phyloP scores from a whole-genome alignment of 2,888 invertebrate species.

The Lasiommata megera region DNA sequence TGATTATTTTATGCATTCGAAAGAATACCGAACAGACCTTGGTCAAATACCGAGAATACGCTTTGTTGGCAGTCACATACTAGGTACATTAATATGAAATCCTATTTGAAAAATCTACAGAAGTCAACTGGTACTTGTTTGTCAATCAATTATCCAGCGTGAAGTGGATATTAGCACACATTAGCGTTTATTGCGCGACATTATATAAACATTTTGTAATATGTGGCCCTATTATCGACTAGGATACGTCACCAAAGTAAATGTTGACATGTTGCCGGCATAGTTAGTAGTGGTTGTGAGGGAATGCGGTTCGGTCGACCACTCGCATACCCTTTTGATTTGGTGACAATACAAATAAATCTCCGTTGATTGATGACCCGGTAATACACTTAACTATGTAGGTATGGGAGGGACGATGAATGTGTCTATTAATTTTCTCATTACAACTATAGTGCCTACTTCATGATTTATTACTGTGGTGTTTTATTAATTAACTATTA shows the following conservation, averaged over 20 bases:
- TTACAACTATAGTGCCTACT: not conserved
- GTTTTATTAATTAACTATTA: not conserved
- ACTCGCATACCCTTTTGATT: conserved; percentile 34
- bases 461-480: not conserved
- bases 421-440: conserved; percentile 13
- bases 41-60: not conserved
- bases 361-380: conserved; percentile 38
- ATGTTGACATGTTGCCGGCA: conserved; percentile 50
- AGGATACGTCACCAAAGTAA: conserved; percentile 48
- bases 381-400: conserved; percentile 35
- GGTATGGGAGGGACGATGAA: conserved; percentile 9
- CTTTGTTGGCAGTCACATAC: not conserved
- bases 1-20: not conserved
- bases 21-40: not conserved
- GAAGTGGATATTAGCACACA: conserved; percentile 50
- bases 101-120: conserved; percentile 19
- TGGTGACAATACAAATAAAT: conserved; percentile 39
- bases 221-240: conserved; percentile 59
- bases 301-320: conserved; percentile 37
- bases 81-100: conserved; percentile 4
- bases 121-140: conserved; percentile 26
- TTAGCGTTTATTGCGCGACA: conserved; percentile 54
- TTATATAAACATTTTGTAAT: conserved; percentile 62
- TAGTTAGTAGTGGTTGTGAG: conserved; percentile 44
- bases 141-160: conserved; percentile 46